These are phyloP conservation scores for Anoplophora glabripennis DNA, from an alignment of 1,140 invertebrate genomes.

Conservation along the genomic window DNA sequence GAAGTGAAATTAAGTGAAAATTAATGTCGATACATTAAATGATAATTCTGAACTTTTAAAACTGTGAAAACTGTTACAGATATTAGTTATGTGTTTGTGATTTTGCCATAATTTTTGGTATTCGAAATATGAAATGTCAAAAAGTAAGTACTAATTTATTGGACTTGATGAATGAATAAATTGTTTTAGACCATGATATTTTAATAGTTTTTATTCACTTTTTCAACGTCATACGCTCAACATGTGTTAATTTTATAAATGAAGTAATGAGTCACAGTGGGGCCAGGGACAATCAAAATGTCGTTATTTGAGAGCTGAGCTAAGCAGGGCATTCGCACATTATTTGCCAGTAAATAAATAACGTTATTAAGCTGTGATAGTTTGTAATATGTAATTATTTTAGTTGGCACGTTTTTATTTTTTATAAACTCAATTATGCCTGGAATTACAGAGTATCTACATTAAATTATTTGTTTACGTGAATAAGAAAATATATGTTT, in stretches of 20 bases:
- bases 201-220: constrained; percentile 3
- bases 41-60: no score
- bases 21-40: no score
- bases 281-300: neutral
- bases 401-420: no score
- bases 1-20: no score
- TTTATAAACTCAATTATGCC: no score
- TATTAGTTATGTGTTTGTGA: neutral
- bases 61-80: no score
- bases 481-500: no score
- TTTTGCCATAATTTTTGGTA: constrained; percentile 8
- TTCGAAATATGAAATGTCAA: constrained; percentile 33
- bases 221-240: neutral
- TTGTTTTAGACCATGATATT: neutral
- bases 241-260: neutral
- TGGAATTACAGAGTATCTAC: no score
- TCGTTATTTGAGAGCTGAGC: neutral
- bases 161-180: neutral
- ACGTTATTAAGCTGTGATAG: no score
- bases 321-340: constrained; percentile 2
- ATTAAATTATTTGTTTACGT: no score
- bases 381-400: no score
- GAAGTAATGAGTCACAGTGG: constrained; percentile 5
- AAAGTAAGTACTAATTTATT: constrained; percentile 26
- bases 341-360: neutral